Conservation (phyloP, 2,888 invertebrate species). For the Tromatobia lineatoria region DNA sequence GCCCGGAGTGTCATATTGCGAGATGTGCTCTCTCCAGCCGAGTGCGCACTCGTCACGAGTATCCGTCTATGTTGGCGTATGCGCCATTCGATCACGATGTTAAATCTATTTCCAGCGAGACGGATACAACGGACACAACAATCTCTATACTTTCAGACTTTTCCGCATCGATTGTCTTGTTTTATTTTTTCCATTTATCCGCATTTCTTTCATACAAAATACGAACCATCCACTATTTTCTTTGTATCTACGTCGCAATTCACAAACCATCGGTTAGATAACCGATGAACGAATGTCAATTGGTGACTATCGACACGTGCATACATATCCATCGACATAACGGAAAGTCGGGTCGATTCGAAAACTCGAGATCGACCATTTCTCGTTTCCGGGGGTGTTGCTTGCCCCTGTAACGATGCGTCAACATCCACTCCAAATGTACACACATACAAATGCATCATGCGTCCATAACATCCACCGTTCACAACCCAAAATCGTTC, state of each 20-base stretch:
- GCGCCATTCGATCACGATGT: background rate
- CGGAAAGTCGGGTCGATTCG: slow-evolving; percentile 11
- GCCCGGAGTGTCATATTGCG: slow-evolving; percentile 28
- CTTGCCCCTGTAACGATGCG: slow-evolving; percentile 22
- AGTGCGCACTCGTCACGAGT: slow-evolving; percentile 35
- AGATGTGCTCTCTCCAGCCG: slow-evolving; percentile 25
- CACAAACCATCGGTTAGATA: slow-evolving; percentile 19
- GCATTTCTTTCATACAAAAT: background rate
- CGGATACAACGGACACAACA: background rate
- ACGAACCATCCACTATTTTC: background rate
- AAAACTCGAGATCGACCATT: slow-evolving; percentile 23
- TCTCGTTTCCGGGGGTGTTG: slow-evolving; percentile 27
- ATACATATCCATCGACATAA: background rate
- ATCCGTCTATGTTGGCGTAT: background rate
- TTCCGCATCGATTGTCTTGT: background rate
- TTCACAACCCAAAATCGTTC: slow-evolving; percentile 39
- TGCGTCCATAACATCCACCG: background rate
- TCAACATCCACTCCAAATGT: background rate
- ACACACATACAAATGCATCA: slow-evolving; percentile 10
- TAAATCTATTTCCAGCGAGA: slow-evolving; percentile 27
- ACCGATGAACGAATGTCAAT: slow-evolving; percentile 33
- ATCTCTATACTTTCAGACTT: background rate
- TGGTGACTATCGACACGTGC: slow-evolving; percentile 30
- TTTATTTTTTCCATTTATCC: background rate
- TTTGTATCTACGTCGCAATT: background rate